Percentiles rank a stretch among this genome's conserved stretches.
Conservation (phyloP, 2,888 invertebrate genomes). For the Rosalia funebris region DNA sequence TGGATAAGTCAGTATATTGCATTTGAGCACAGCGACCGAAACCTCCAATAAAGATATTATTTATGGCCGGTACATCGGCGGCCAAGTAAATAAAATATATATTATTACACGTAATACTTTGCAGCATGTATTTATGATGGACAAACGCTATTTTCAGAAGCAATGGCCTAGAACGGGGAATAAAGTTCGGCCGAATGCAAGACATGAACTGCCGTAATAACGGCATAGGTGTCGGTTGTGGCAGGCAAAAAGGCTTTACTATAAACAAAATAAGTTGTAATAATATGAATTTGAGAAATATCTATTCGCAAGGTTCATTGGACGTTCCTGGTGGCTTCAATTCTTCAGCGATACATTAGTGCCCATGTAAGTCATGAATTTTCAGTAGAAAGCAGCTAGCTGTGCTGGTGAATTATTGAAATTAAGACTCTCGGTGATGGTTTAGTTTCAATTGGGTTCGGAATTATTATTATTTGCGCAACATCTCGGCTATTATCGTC, state of each 20-base stretch:
- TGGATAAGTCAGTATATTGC: too few species aligned
- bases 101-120: constrained; percentile 28
- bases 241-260: constrained; percentile 13
- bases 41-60: constrained; percentile 26
- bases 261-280: constrained; percentile 9
- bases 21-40: too few species aligned
- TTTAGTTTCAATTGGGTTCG: not conserved
- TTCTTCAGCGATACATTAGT: not conserved
- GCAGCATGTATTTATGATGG: constrained; percentile 24
- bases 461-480: too few species aligned
- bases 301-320: not conserved
- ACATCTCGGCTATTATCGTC: too few species aligned
- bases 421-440: not conserved
- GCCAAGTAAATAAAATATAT: constrained; percentile 26
- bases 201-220: constrained; percentile 27
- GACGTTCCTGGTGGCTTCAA: not conserved
- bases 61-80: constrained; percentile 19
- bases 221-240: constrained; percentile 24
- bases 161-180: constrained; percentile 41
- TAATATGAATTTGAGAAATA: constrained; percentile 1
- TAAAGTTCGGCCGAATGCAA: constrained; percentile 34
- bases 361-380: not conserved
- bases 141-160: constrained; percentile 40
- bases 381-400: constrained; percentile 7
- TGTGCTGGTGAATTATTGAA: constrained; percentile 4